Evolutionary conservation across 2,797 vertebrate species (phyloP), one percentile per base, ranked within the genome.

Genomic region (Threskiornis aethiopicus): DNA sequence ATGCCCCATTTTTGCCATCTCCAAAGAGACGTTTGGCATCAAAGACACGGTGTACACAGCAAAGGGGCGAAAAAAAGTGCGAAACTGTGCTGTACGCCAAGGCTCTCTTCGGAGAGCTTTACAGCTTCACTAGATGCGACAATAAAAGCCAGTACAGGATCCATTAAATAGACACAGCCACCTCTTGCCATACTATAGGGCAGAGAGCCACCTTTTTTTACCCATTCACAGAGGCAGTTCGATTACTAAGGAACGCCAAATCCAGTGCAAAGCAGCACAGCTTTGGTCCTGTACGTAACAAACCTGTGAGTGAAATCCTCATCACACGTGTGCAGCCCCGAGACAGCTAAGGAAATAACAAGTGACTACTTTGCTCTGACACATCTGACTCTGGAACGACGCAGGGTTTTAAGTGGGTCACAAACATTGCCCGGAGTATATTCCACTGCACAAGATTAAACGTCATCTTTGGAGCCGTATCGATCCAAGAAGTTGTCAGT

Each of bases 1-100:
- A 84, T 0, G 4, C 11, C 19, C 28, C 0, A 0, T 15, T 90
- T 78, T 69, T 84, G 35, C 29, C 33, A 64, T 39, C 54, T 84
- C 39, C 3, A 4, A 37, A 37, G 22, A 57, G 69, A 62, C 55
- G 41, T 35, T 10, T 2, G 11, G 20, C 55, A 76, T 37, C 33
- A 24, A 47, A 41, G 22, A 39, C 35, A 39, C 0, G 0, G 18
- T 0, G 0, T 5, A 9, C 10, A 18, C 14, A 52, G 67, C 3
- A 13, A n/a, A 41, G 51, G 65, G 64, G 29, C 10, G 82, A 84
- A 47, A 52, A 70, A 37, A 35, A 64, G 52, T 0, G 0, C 0
- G 0, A 69, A 71, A 37, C 22, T 0, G 0, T 6, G 35, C 49
- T 39, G 64, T 33, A 77, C 0, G 0, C 31, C 6, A 0, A 41